Base-by-base conservation (phyloP, 2,888 invertebrate genomes). In the Odontocolon sp. region DNA sequence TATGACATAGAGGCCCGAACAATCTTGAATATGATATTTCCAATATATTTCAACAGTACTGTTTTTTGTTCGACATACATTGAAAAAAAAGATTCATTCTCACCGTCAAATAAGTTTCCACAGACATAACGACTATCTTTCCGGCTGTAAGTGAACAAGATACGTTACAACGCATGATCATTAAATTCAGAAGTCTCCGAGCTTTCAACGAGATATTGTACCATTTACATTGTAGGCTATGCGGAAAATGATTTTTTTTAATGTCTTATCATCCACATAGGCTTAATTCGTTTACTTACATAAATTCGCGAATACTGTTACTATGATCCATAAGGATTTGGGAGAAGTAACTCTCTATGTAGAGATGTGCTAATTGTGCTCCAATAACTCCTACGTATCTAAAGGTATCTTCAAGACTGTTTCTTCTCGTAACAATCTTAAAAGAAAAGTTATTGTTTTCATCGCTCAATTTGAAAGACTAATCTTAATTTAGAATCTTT, bases 81-180 rank as follows among this genome's bases (percentile, higher is more conserved):
- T n/a, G 2, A 23, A 23, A 0, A 21, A 16, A 18, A 6, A 1
- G 2, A n/a, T 26, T 11, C 16, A 26, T 38, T 8, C 68, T 57
- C 28, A 77, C 77, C 23, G 63, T 38, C 21, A 50, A 64, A 8
- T 68, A 77, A 14, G 21, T 68, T 11, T 52, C 72, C 57, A 77
- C 9, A 14, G 77, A 77, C 77, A 77, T 72, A 0, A 67, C 42
- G 14, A 57, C 16, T 8, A 77, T 33, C 45, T 72, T 77, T 0
- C 72, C 77, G 2, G 72, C 77, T 45, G 63, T 77, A 42, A 77
- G 31, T 28, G 57, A 57, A 68, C 77, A 77, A 23, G 77, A 63
- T 38, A 40, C 50, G 6, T 42, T 21, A 45, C 47, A 72, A 18
- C 63, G 40, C 57, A 77, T 57, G 11, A 50, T 28, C n/a, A 77